These are phyloP conservation scores for Triplophysa tibetana DNA, from an alignment of 2,113 vertebrate species.

Conservation along the genomic window DNA sequence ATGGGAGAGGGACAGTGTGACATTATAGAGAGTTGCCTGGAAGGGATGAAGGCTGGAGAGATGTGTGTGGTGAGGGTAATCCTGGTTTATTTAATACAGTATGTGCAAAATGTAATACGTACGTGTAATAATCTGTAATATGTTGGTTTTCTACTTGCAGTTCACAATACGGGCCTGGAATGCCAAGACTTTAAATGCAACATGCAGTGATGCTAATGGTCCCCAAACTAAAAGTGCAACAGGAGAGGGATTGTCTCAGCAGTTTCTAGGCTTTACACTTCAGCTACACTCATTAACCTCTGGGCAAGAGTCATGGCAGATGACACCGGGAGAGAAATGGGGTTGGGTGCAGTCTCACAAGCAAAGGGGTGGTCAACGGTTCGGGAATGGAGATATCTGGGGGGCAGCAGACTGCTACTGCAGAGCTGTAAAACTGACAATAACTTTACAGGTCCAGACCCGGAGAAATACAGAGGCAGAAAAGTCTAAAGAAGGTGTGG, in stretches of 20 bases:
- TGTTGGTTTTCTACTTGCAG: conserved; percentile 23
- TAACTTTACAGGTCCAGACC: conserved; percentile 64
- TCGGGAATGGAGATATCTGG: conserved; percentile 76
- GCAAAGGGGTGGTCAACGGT: conserved; percentile 75
- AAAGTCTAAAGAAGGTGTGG: not conserved
- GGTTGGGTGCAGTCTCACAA: conserved; percentile 74
- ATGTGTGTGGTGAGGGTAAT: conserved; percentile 69
- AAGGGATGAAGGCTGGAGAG: conserved; percentile 80
- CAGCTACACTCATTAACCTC: conserved; percentile 73
- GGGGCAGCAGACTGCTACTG: conserved; percentile 81
- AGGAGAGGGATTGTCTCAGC: not conserved
- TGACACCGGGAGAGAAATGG: conserved; percentile 77
- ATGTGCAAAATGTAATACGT: not conserved
- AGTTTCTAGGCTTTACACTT: conserved; percentile 59
- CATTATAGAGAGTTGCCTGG: conserved; percentile 80
- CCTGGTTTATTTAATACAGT: not conserved
- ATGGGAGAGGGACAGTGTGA: conserved; percentile 81
- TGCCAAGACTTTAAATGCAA: conserved; percentile 27
- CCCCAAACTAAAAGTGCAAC: not conserved
- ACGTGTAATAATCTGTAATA: not conserved
- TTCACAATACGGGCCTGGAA: conserved; percentile 33
- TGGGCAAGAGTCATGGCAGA: conserved; percentile 81
- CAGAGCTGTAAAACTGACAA: conserved; percentile 78
- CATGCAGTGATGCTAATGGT: conserved; percentile 35
- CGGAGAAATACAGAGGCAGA: not conserved